phyloP scores from a whole-genome alignment of 1,140 invertebrate genomes.

The Hylyphantes graminicola region DNA sequence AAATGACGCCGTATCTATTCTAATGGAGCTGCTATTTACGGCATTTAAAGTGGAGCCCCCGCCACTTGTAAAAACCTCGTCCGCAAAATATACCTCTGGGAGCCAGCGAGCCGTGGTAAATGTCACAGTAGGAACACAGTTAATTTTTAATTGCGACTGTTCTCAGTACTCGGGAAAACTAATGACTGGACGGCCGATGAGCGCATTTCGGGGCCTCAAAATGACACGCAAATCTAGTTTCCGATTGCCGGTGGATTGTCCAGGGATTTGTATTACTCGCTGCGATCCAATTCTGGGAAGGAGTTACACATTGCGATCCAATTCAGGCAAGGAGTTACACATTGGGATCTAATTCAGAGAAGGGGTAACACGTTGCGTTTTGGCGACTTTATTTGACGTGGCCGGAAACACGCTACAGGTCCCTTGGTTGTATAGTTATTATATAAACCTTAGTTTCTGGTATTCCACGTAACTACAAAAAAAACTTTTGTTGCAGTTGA shows the following conservation, averaged over 20 bases:
- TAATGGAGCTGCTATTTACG: too few relatives aligned
- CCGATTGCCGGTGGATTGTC: constrained; percentile 52
- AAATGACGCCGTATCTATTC: too few relatives aligned
- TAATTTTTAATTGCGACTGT: constrained; percentile 54
- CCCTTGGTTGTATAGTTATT: constrained; percentile 10
- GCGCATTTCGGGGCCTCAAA: constrained; percentile 41
- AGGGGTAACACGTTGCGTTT: constrained; percentile 43
- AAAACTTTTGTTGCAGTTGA: not conserved
- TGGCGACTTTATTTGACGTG: constrained; percentile 25
- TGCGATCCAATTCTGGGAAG: constrained; percentile 29
- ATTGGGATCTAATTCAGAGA: constrained; percentile 22
- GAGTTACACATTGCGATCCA: constrained; percentile 49
- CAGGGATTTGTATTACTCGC: constrained; percentile 41
- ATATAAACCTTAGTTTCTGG: constrained; percentile 14
- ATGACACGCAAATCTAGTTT: constrained; percentile 56
- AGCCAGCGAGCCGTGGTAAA: constrained; percentile 30
- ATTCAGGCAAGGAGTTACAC: constrained; percentile 3
- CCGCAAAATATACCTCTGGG: not conserved
- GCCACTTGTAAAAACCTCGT: too few relatives aligned
- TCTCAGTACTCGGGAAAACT: constrained; percentile 36
- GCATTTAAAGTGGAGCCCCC: too few relatives aligned
- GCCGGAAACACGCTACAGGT: constrained; percentile 41
- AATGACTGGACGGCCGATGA: constrained; percentile 56
- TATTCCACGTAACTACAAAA: not conserved
- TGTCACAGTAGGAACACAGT: constrained; percentile 31